Evolutionary conservation across 2,888 invertebrate species (phyloP), one percentile per base, ranked within the genome.

Genomic region (Lissocephala sabroskyi): DNA sequence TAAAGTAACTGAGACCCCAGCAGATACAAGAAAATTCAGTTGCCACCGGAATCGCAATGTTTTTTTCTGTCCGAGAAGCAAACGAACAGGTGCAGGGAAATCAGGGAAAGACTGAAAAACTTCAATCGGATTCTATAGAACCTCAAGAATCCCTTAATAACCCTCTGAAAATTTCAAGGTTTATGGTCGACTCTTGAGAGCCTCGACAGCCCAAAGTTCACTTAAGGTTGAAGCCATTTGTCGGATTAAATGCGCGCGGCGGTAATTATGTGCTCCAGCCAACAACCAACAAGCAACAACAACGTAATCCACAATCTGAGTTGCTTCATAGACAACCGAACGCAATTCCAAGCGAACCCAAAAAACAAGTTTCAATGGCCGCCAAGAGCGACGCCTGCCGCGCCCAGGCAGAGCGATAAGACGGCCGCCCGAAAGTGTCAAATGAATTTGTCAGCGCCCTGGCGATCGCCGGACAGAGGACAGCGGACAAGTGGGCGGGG

Each of bases 211-310:
- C 47, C 77, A 71, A 74, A 79, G 71, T 71, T 79, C 71, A 71
- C 77, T 75, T 74, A 79, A 71, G 79, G 71, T 71, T 71, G 71
- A 74, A 71, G 65, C 75, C 79, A 71, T 71, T 71, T 71, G 71
- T 71, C 71, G 71, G 75, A 71, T 71, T 71, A 71, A 71, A 71
- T 79, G 79, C 77, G 77, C 71, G 79, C 77, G 62, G 75, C 75
- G 79, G 79, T 79, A 71, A 71, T 79, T 79, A 79, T 71, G 71
- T 68, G 73, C 77, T 71, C 73, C 79, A 45, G 19, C 19, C 42
- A 30, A 32, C 42, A 63, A 48, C 41, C 44, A 50, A 45, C 29
- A 52, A 37, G 29, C 29, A 48, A 42, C 46, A 54, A 59, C 60
- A 41, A 44, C 60, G 59, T 19, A 41, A 47, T 19, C 51, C 42